phyloP scores from a whole-genome alignment of 2,888 invertebrate genomes.

The Chalcis sispes region DNA sequence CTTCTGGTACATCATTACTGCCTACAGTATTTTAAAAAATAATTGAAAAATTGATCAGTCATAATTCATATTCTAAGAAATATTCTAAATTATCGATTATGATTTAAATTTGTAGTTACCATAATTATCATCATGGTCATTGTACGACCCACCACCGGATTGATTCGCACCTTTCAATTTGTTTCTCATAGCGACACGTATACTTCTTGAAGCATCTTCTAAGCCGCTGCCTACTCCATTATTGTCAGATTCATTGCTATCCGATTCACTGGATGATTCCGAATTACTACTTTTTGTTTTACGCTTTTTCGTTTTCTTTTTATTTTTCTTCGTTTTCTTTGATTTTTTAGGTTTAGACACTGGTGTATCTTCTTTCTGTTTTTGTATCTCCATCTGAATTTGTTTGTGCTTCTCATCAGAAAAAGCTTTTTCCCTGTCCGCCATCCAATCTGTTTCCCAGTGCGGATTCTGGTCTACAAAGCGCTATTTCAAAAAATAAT shows the following conservation, averaged over 20 bases:
- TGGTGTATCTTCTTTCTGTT: constrained; percentile 78
- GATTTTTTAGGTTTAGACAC: constrained; percentile 78
- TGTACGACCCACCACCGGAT: too few relatives aligned
- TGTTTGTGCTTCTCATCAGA: constrained; percentile 74
- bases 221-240: constrained; percentile 24
- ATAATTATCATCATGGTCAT: constrained; percentile 73
- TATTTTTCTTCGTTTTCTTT: constrained; percentile 79
- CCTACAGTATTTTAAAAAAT: constrained; percentile 3
- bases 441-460: constrained; percentile 92
- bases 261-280: constrained; percentile 74
- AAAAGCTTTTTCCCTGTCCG: constrained; percentile 85
- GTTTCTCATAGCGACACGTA: constrained; percentile 82
- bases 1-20: constrained; percentile 57
- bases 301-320: constrained; percentile 77
- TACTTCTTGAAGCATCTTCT: constrained; percentile 79
- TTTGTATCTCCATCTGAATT: constrained; percentile 75
- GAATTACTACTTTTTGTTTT: constrained; percentile 75
- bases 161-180: constrained; percentile 77
- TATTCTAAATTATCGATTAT: not conserved
- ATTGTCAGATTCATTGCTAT: constrained; percentile 74
- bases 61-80: too few relatives aligned
- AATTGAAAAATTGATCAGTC: too few relatives aligned
- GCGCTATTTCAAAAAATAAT: constrained; percentile 77
- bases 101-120: constrained; percentile 55
- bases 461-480: constrained; percentile 90